These are phyloP conservation scores for Cheumatopsyche charites DNA, from an alignment of 1,140 invertebrate species.

Conservation along the genomic window DNA sequence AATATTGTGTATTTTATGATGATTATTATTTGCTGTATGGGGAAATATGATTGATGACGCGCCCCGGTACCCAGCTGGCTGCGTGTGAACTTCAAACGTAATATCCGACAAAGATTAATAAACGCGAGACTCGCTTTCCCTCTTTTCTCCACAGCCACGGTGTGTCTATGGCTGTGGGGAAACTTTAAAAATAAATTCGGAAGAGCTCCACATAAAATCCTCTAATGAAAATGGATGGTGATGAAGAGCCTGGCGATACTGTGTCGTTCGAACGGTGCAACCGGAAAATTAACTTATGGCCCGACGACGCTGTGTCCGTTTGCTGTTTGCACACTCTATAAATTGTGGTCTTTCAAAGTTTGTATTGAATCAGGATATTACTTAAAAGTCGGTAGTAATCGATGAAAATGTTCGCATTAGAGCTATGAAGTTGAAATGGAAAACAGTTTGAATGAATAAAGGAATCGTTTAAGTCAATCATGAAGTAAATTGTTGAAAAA, in stretches of 20 bases:
- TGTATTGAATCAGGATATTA: too few species aligned
- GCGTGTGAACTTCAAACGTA: slow-evolving; percentile 24
- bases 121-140: neutral
- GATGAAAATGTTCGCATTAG: too few species aligned
- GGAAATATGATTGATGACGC: slow-evolving; percentile 19
- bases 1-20: neutral
- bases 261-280: neutral
- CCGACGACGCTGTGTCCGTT: neutral
- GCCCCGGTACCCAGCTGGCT: slow-evolving; percentile 12
- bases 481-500: too few species aligned
- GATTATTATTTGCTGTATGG: neutral
- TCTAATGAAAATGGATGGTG: slow-evolving; percentile 25
- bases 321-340: neutral
- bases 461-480: too few species aligned
- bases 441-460: too few species aligned
- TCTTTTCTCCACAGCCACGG: too few species aligned
- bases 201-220: slow-evolving; percentile 8
- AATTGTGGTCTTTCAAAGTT: too few species aligned
- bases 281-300: neutral
- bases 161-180: neutral
- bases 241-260: slow-evolving; percentile 15
- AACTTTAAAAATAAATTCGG: slow-evolving; percentile 26
- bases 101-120: slow-evolving; percentile 28
- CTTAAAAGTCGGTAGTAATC: too few species aligned
- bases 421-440: too few species aligned